Conservation (phyloP, 2,113 vertebrate genomes). For the Myxocyprinus asiaticus region DNA sequence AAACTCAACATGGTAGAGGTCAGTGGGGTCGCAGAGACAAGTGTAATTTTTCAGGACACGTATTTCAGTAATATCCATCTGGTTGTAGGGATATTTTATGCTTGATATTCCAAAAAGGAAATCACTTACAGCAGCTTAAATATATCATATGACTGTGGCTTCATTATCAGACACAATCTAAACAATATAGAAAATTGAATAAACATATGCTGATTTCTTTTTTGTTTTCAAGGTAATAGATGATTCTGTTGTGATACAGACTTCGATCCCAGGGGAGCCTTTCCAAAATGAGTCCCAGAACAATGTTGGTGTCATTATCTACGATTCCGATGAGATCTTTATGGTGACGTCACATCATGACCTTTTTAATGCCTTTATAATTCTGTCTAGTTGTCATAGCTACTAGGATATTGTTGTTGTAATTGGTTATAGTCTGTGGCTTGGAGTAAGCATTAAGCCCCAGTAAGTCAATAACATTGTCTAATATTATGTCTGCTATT, state of each 20-base stretch:
- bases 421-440: background rate
- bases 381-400: background rate
- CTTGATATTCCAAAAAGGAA: background rate
- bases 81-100: background rate
- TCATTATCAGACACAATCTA: background rate
- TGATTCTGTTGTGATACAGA: background rate
- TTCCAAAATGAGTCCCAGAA: slow-evolving; percentile 9
- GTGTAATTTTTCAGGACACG: too few species aligned
- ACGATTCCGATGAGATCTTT: slow-evolving; percentile 43
- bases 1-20: too few species aligned
- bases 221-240: slow-evolving; percentile 3
- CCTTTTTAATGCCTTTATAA: background rate
- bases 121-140: slow-evolving; percentile 1
- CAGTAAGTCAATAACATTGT: too few species aligned
- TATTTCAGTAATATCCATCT: too few species aligned
- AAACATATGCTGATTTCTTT: background rate
- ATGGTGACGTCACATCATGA: slow-evolving; percentile 43
- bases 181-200: background rate
- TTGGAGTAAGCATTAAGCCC: too few species aligned
- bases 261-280: slow-evolving; percentile 53
- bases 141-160: background rate
- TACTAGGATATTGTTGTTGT: background rate
- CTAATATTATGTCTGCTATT: background rate
- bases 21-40: background rate
- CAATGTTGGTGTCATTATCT: slow-evolving; percentile 58